These are phyloP conservation scores for Drosophila mayaguana DNA, from an alignment of 2,888 invertebrate species.

Conservation along the genomic window DNA sequence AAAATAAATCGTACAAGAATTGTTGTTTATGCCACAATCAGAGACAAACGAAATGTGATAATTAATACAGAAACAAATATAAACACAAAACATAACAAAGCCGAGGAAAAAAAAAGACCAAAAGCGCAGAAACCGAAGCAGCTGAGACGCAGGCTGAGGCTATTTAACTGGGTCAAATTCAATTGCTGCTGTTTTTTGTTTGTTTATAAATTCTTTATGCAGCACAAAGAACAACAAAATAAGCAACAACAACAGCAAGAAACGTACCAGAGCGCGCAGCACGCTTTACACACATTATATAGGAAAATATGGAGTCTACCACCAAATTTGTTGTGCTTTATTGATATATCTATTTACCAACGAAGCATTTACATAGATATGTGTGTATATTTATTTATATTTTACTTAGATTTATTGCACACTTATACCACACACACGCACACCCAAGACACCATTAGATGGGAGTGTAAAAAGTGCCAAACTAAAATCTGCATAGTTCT, in stretches of 20 bases:
- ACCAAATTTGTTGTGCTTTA: conserved; percentile 45
- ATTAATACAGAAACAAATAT: conserved; percentile 61
- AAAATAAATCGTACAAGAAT: conserved; percentile 62
- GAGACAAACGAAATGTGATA: conserved; percentile 64
- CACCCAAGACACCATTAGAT: conserved; percentile 46
- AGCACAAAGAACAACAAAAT: conserved; percentile 31
- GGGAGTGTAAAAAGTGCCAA: conserved; percentile 44
- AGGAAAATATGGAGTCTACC: conserved; percentile 47
- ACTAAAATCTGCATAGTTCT: conserved; percentile 69
- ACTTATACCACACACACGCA: conserved; percentile 57
- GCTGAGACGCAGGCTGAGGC: conserved; percentile 22
- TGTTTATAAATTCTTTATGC: conserved; percentile 57
- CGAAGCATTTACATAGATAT: conserved; percentile 42
- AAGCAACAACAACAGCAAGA: conserved; percentile 28
- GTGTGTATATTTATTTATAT: conserved; percentile 55
- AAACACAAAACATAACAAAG: conserved; percentile 16
- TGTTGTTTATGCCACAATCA: conserved; percentile 53
- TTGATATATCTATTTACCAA: conserved; percentile 21
- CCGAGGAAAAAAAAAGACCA: conserved; percentile 15
- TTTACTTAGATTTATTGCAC: conserved; percentile 77
- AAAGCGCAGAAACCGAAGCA: conserved; percentile 36
- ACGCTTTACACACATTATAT: conserved; percentile 46
- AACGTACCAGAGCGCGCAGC: conserved; percentile 24
- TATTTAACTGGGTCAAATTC: conserved; percentile 67
- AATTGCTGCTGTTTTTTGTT: conserved; percentile 66